Conservation (phyloP, 2,113 vertebrate species). For the Gymnorhina tibicen region DNA sequence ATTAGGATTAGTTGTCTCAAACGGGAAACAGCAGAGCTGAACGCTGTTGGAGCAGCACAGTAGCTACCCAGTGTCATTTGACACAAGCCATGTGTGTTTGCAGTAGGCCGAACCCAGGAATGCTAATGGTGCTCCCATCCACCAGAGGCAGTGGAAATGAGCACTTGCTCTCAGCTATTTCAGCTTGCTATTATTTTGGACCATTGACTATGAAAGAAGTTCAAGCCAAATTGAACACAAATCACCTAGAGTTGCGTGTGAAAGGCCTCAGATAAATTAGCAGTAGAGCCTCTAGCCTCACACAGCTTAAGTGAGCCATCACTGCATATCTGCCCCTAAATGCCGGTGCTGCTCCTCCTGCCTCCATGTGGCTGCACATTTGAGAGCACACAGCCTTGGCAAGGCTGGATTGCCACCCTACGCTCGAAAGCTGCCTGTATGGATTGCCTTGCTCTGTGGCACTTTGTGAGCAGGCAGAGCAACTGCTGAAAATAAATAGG, state of each 20-base stretch:
- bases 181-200: conserved; percentile 19
- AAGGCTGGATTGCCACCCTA: not conserved
- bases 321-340: not conserved
- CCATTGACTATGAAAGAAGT: conserved; percentile 1
- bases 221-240: conserved; percentile 7
- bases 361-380: not conserved
- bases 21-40: not conserved
- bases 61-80: not conserved
- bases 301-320: not conserved
- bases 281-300: not conserved
- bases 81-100: not conserved
- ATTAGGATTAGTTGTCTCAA: not conserved
- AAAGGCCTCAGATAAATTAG: not conserved
- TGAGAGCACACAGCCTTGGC: not conserved
- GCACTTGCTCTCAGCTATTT: not conserved
- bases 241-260: not conserved
- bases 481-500: not conserved
- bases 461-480: not conserved
- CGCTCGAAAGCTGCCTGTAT: fast-evolving
- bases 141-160: not conserved
- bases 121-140: not conserved
- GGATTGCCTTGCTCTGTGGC: not conserved
- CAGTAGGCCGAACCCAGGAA: not conserved
- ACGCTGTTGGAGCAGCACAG: not conserved
- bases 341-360: not conserved